Percentiles rank a stretch among this genome's conserved stretches.
Evolutionary conservation across 2,113 vertebrate genomes (phyloP).

Genomic region (Stomatorhinus ivindoensis): DNA sequence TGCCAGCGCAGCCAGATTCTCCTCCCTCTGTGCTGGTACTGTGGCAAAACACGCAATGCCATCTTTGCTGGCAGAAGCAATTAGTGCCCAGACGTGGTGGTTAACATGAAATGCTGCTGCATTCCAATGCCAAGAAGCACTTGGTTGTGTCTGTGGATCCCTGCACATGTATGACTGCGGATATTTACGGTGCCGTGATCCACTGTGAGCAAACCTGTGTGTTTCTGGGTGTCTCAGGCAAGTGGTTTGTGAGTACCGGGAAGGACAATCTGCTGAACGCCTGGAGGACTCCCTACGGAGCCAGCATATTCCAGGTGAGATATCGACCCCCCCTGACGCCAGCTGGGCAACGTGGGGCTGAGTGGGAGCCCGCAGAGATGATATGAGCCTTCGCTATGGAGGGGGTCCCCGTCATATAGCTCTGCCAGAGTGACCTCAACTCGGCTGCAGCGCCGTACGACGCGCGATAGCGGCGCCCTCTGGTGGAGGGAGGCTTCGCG

Average conservation of each 20-base stretch:
- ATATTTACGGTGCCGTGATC: neutral
- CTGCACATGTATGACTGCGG: neutral
- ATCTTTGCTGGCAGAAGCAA: neutral
- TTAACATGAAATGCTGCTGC: neutral
- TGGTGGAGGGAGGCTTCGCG: too few species aligned
- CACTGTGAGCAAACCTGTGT: neutral
- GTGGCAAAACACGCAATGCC: neutral
- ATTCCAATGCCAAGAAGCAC: neutral
- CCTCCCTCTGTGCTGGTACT: neutral
- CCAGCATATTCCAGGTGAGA: slow-evolving; percentile 73
- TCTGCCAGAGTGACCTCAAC: neutral
- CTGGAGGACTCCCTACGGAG: slow-evolving; percentile 67
- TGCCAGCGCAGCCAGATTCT: neutral
- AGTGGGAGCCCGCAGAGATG: neutral
- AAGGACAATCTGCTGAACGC: slow-evolving; percentile 72
- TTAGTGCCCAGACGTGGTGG: neutral
- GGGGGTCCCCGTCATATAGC: neutral
- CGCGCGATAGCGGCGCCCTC: neutral
- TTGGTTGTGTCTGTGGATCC: neutral
- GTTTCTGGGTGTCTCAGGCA: slow-evolving; percentile 56
- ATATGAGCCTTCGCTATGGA: neutral
- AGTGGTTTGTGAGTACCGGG: slow-evolving; percentile 81
- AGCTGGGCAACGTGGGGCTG: neutral
- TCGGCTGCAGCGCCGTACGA: neutral
- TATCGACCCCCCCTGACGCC: neutral